Conservation (phyloP, 2,797 vertebrate genomes). For the Acipenser oxyrinchus region DNA sequence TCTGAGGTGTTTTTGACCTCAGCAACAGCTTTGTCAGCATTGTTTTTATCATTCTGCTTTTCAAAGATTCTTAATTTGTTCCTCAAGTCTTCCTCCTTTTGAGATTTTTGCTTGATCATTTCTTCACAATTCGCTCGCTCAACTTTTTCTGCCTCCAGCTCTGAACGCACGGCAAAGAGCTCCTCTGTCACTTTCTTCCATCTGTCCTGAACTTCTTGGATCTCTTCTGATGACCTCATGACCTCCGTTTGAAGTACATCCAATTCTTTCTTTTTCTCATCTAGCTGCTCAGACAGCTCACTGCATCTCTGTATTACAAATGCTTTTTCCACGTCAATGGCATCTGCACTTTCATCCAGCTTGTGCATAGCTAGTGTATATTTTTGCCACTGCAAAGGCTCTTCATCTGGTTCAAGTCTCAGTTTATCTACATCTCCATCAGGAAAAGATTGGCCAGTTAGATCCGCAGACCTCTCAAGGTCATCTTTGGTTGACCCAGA, state of each 20-base stretch:
- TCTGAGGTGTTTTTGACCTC: slow-evolving; percentile 23
- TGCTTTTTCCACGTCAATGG: slow-evolving; percentile 38
- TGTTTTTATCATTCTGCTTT: slow-evolving; percentile 25
- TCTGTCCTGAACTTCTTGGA: slow-evolving; percentile 49
- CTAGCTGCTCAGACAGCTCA: slow-evolving; percentile 57
- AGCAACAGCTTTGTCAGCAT: slow-evolving; percentile 11
- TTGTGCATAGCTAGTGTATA: slow-evolving; percentile 22
- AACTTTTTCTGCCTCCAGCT: slow-evolving; percentile 59
- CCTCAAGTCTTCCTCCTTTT: slow-evolving; percentile 45
- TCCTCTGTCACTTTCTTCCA: slow-evolving; percentile 41
- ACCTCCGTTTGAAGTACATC: slow-evolving; percentile 54
- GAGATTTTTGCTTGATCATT: slow-evolving; percentile 37
- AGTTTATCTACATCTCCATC: not conserved
- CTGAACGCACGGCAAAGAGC: slow-evolving; percentile 36
- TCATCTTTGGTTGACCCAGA: slow-evolving; percentile 30
- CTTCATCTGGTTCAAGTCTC: slow-evolving; percentile 17
- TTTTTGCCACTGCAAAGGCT: slow-evolving; percentile 35
- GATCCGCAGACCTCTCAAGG: slow-evolving; percentile 6
- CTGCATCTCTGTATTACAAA: slow-evolving; percentile 52
- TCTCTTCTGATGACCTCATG: slow-evolving; percentile 43
- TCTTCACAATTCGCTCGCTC: slow-evolving; percentile 45
- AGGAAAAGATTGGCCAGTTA: not conserved
- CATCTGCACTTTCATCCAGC: accelerated
- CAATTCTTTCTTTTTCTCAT: slow-evolving; percentile 50
- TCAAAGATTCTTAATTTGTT: slow-evolving; percentile 43